phyloP scores from a whole-genome alignment of 2,113 vertebrate genomes.

The Ophiodon elongatus region DNA sequence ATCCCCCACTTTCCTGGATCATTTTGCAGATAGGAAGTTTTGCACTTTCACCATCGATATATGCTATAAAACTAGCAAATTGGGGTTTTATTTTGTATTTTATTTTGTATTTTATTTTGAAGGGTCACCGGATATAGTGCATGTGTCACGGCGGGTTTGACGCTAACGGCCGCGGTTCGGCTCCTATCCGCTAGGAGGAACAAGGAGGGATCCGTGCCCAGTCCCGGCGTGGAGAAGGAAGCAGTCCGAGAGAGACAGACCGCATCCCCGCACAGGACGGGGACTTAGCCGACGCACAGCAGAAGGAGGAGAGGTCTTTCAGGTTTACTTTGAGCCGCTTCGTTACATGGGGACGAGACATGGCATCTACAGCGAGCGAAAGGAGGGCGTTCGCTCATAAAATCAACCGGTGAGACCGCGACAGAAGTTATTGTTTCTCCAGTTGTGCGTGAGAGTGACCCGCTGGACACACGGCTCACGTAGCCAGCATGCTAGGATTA shows the following conservation, averaged over 20 bases:
- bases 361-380: conserved; percentile 86
- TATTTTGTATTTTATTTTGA: conserved; percentile 68
- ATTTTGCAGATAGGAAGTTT: too few species aligned
- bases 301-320: conserved; percentile 35
- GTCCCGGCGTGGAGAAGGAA: conserved; percentile 78
- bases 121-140: conserved; percentile 4
- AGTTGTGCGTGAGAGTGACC: conserved; percentile 46
- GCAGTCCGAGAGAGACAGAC: conserved; percentile 50
- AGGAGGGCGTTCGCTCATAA: conserved; percentile 93
- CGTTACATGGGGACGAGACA: conserved; percentile 49
- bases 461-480: conserved; percentile 40
- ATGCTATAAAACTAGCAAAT: background rate
- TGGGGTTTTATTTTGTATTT: background rate
- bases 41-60: too few species aligned
- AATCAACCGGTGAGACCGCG: conserved; percentile 88
- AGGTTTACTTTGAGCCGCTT: conserved; percentile 53
- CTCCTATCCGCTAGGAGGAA: conserved; percentile 83
- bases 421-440: conserved; percentile 61
- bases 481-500: conserved; percentile 69
- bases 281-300: conserved; percentile 24
- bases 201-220: conserved; percentile 65
- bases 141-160: background rate
- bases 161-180: conserved; percentile 21
- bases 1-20: too few species aligned
- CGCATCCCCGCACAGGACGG: conserved; percentile 47